Evolutionary conservation across 2,113 vertebrate species (phyloP).

Genomic region (Pterocles burchelli): DNA sequence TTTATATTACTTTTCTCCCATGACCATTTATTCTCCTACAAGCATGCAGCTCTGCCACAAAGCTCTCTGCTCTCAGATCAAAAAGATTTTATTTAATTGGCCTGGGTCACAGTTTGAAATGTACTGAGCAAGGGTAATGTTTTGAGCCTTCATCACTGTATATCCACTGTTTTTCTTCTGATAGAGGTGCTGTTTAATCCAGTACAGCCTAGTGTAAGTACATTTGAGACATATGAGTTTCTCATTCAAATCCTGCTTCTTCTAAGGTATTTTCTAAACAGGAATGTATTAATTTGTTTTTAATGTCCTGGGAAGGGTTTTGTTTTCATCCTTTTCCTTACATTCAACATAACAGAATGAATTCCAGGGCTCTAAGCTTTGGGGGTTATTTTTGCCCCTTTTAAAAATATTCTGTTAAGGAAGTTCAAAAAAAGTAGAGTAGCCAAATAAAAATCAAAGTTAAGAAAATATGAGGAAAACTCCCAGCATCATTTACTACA

Average conservation of each 20-base stretch:
- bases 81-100: not conserved
- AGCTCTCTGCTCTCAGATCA: not conserved
- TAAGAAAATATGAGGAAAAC: not conserved
- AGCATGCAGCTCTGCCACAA: not conserved
- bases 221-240: not conserved
- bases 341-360: not conserved
- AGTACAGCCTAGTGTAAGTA: not conserved
- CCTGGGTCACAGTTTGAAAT: not conserved
- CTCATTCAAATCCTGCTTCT: not conserved
- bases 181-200: not conserved
- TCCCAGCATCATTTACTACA: not conserved
- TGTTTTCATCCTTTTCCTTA: not conserved
- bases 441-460: not conserved
- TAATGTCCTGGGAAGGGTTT: not conserved
- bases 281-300: not conserved
- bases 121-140: not conserved
- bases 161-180: not conserved
- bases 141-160: not conserved
- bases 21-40: not conserved
- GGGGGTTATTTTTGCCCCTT: not conserved
- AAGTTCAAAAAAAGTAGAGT: not conserved
- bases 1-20: not conserved
- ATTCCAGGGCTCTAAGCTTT: not conserved
- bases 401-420: not conserved
- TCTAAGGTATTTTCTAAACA: not conserved